Evolutionary conservation across 2,888 invertebrate species (phyloP), one percentile per base, ranked within the genome.

Genomic region (Eupeodes luniger): DNA sequence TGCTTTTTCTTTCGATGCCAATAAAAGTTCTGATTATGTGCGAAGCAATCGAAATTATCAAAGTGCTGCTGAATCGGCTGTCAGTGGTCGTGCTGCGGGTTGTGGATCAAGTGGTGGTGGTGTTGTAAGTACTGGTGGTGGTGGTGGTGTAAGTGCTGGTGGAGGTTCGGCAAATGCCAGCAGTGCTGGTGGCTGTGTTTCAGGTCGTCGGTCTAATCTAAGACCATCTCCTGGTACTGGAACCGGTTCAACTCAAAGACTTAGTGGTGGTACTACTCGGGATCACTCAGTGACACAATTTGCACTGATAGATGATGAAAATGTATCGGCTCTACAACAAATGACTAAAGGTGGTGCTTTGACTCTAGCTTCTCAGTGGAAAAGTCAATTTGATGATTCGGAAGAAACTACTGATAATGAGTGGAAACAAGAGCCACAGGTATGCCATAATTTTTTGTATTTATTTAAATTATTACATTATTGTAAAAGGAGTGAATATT

Each of bases 391-490:
- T 92, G 98, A 98, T 91, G 98, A 98, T 92, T 98, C 98, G 0
- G 98, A 98, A 90, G 98, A 98, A 91, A 98, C 98, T 67, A 98
- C 98, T 0, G 98, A 98, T 92, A 98, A 98, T 93, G 98, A 98
- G 93, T 98, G 98, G 97, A 98, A 97, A 91, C 97, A 97, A 90
- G 98, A 98, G 91, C 95, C 96, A 90, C 94, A 93, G 92, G 93
- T 93, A 91, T 89, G 81, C 9, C n/a, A 59, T 59, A 0, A 36
- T 27, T 6, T n/a, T 59, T 34, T 14, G 4, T 47, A 59, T 59
- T 34, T 14, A 11, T 47, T 47, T 47, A 11, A 9, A n/a, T n/a
- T 36, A 7, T 4, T 7, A 57, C 19, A 5, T 27, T 59, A 14
- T 51, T 47, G 62, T 62, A 67, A 67, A 66, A 66, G 49, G 36